Base-by-base conservation (phyloP, 2,113 vertebrate species). In the Anolis carolinensis region DNA sequence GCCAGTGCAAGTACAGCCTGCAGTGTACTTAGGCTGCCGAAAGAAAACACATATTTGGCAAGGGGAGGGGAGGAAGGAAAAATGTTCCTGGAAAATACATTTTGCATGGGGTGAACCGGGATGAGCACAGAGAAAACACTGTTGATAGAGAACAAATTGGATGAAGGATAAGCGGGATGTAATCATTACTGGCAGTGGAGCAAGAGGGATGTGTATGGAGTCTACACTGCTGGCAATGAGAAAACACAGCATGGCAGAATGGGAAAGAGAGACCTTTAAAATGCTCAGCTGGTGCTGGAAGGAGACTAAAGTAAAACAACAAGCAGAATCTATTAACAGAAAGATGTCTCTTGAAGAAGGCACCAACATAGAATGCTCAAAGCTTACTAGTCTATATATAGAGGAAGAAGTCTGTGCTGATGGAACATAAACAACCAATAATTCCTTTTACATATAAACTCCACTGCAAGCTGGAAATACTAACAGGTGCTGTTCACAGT, bases 401-500 rank as follows among this genome's bases (percentile, higher is more conserved):
- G 48, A 27, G 73, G 7, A 23, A 39, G 7, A n/a, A 25, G 55
- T 62, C 72, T 79, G 32, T 27, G 36, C 39, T n/a, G 32, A 30
- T 62, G 81, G 44, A 55, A 27, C 71, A 50, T 14, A 32, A 83
- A 39, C 25, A 74, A 74, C 23, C 34, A 73, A 52, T 74, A 27
- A 23, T 27, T 72, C 30, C 3, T 8, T 52, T 11, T n/a, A 78
- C 52, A 68, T 6, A 44, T 25, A 8, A 88, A 44, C 62, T 80
- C 81, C 30, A 39, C 52, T 88, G 3, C 52, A 50, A 65, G 52
- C 36, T 44, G 3, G 14, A 14, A 7, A 20, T 75, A 52, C 70
- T 76, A 89, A 63, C 83, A 67, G 88, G 83, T 36, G 84, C 80
- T 14, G 67, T 16, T 88, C 70, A 81, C n/a, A 87, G 71, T 30